These are phyloP conservation scores for Tetrapedia diversipes DNA, from an alignment of 2,888 invertebrate genomes.

Conservation along the genomic window DNA sequence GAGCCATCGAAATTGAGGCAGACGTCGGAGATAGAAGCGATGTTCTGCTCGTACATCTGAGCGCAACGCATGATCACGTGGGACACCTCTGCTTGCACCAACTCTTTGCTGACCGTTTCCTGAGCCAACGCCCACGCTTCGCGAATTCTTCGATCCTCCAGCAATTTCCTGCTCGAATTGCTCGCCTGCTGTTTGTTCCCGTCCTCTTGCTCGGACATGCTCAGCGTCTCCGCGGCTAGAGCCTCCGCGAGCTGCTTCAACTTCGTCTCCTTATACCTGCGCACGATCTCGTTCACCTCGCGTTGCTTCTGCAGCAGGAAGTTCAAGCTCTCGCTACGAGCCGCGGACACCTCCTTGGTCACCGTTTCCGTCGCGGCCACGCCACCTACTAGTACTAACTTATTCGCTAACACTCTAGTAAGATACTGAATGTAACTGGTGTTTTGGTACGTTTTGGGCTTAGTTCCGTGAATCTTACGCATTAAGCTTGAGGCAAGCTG, in stretches of 20 bases:
- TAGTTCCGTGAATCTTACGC: conserved; percentile 83
- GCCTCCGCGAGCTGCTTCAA: conserved; percentile 88
- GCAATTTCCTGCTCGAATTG: conserved; percentile 81
- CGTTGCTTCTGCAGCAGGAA: conserved; percentile 85
- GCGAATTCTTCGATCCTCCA: conserved; percentile 88
- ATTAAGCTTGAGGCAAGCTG: conserved; percentile 89
- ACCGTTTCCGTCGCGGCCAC: conserved; percentile 65
- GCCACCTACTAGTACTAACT: conserved; percentile 83
- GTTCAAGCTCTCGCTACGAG: conserved; percentile 77
- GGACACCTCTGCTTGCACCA: conserved; percentile 90
- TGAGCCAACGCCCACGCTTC: conserved; percentile 91
- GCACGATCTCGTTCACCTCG: conserved; percentile 86
- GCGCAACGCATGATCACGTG: conserved; percentile 89
- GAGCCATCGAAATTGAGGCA: conserved; percentile 85
- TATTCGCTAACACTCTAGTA: conserved; percentile 90
- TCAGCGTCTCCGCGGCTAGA: conserved; percentile 88
- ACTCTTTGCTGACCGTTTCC: conserved; percentile 89
- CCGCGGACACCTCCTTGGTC: conserved; percentile 72
- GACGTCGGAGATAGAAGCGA: conserved; percentile 76
- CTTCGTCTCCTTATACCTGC: conserved; percentile 88
- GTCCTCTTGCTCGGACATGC: conserved; percentile 80
- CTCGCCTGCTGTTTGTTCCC: conserved; percentile 82
- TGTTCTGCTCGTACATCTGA: conserved; percentile 86
- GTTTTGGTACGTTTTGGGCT: conserved; percentile 81
- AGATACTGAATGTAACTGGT: conserved; percentile 86